Evolutionary conservation across 2,113 vertebrate species (phyloP).

Genomic region (Notothenia coriiceps): DNA sequence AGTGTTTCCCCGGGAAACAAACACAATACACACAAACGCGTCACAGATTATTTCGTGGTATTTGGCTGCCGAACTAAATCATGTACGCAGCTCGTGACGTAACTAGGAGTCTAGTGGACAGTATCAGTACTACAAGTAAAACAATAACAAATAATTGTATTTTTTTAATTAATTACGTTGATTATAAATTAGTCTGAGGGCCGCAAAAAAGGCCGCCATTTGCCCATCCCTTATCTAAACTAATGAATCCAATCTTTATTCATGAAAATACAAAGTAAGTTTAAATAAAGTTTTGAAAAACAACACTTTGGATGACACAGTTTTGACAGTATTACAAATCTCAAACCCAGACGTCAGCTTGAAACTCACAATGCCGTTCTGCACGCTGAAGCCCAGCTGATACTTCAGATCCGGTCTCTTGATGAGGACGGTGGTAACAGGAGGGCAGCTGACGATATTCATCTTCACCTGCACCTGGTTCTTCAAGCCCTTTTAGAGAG

Average conservation of each 20-base stretch:
- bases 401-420: slow-evolving; percentile 98
- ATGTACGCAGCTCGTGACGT: too few relatives aligned
- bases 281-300: background rate
- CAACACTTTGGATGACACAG: background rate
- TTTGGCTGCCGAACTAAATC: too few relatives aligned
- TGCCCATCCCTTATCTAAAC: background rate
- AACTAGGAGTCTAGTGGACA: too few relatives aligned
- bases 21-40: too few relatives aligned
- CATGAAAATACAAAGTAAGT: background rate
- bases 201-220: too few relatives aligned
- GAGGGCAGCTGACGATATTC: slow-evolving; percentile 98
- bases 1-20: too few relatives aligned
- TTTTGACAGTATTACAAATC: background rate
- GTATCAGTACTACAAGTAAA: too few relatives aligned
- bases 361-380: slow-evolving; percentile 97
- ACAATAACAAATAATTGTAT: too few relatives aligned
- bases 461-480: slow-evolving; percentile 97
- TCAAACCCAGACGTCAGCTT: background rate
- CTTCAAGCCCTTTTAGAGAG: slow-evolving; percentile 91
- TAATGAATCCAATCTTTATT: too few relatives aligned
- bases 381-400: slow-evolving; percentile 98
- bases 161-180: too few relatives aligned
- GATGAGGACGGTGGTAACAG: slow-evolving; percentile 98
- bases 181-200: too few relatives aligned
- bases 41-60: too few relatives aligned